Conservation (phyloP, 2,888 invertebrate species). For the Mimumesa dahlbomi region DNA sequence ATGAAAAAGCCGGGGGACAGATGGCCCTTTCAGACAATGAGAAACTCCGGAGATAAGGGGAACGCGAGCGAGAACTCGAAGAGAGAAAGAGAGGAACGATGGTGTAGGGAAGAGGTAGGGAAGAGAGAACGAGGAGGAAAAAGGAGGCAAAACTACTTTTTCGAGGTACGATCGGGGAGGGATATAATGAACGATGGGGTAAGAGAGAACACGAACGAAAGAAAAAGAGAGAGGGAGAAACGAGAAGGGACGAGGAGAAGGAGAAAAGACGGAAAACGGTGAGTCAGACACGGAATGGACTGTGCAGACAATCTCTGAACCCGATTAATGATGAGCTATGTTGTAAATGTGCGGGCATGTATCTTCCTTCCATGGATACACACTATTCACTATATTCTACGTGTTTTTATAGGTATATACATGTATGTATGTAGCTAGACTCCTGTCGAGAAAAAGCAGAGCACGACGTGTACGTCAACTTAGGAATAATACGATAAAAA, state of each 20-base stretch:
- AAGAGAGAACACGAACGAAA: conserved; percentile 19
- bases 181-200: conserved; percentile 62
- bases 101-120: conserved; percentile 29
- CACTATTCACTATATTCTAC: not conserved
- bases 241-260: conserved; percentile 15
- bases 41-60: conserved; percentile 80
- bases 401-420: not conserved
- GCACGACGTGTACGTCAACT: not conserved
- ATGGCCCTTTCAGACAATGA: conserved; percentile 80
- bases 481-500: too few species aligned
- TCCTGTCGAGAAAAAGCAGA: not conserved
- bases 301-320: conserved; percentile 63
- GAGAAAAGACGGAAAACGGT: conserved; percentile 52
- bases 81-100: conserved; percentile 32
- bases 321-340: conserved; percentile 62
- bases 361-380: not conserved
- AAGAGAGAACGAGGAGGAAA: conserved; percentile 52
- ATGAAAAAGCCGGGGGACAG: conserved; percentile 79
- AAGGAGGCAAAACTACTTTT: conserved; percentile 62
- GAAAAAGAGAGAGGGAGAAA: conserved; percentile 17
- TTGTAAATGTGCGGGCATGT: not conserved
- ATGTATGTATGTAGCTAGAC: not conserved
- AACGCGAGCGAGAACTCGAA: conserved; percentile 64
- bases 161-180: conserved; percentile 52
- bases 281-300: conserved; percentile 64